Evolutionary conservation across 2,113 vertebrate species (phyloP), one percentile per base, ranked within the genome.

Genomic region (Motacilla alba): DNA sequence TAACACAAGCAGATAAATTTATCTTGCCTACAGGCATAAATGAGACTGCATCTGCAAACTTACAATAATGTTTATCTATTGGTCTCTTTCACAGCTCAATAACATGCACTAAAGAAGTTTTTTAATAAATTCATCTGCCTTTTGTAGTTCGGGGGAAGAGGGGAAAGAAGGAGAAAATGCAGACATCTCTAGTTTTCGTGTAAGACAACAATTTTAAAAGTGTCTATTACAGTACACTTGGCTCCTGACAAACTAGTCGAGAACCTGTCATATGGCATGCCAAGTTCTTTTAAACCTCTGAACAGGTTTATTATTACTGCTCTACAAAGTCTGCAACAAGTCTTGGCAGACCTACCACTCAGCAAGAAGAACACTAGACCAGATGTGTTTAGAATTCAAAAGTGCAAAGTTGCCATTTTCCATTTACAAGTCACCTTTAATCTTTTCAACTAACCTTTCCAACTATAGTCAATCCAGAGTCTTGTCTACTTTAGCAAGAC

Each of bases 291-390:
- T 80, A 96, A 95, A 91, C 27, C 78, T 93, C 93, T 95, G 87
- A 96, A 93, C 93, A 96, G 93, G 91, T 93, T 97, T 95, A 96
- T 94, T 95, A 93, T 93, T 95, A 95, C 94, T 91, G 80, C 39
- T 94, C 55, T 83, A 94, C 66, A 88, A 89, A 95, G 66, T 83
- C 90, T 95, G 84, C 91, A 95, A 90, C 89, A 95, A 94, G 93
- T 95, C 91, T 95, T 97, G 95, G 96, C 93, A 95, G 73, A 93
- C 63, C 62, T 74, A 95, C 75, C 46, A 90, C 55, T 95, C 84
- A 76, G 81, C 70, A 85, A 95, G 84, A 93, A 76, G 89, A 96
- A 93, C 87, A 89, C 78, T 90, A 94, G 70, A 95, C 58, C 84
- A 96, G 89, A 97, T 94, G 87, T 91, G 78, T 95, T 96, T 90